Conservation (phyloP, 2,888 invertebrate genomes). For the Neoaliturus tenellus region DNA sequence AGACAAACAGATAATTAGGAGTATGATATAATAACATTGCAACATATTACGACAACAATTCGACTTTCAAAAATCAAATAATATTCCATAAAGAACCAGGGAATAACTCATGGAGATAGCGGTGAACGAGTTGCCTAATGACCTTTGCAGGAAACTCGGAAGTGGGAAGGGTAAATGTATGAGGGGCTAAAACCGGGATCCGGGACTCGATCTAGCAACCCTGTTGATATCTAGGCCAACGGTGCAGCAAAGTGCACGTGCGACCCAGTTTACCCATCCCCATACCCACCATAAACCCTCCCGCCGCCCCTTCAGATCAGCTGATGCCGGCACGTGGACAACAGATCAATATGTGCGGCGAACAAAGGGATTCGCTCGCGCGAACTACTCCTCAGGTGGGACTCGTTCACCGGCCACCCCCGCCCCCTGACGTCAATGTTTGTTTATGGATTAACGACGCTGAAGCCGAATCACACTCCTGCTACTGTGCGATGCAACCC, state of each 20-base stretch:
- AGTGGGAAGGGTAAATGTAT: not conserved
- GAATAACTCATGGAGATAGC: no score
- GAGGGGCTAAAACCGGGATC: not conserved
- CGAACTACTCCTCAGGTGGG: conserved; percentile 30
- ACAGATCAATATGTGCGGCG: conserved; percentile 33
- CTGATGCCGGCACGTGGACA: conserved; percentile 36
- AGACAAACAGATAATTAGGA: no score
- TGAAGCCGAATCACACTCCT: no score
- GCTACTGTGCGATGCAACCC: no score
- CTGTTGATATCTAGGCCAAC: conserved; percentile 29
- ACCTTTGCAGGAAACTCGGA: not conserved
- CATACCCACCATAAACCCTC: conserved; percentile 52
- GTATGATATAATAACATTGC: no score
- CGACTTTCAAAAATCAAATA: no score
- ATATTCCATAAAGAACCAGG: no score
- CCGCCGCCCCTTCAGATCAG: conserved; percentile 55
- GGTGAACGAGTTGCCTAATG: not conserved
- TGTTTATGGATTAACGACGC: not conserved
- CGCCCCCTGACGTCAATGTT: not conserved
- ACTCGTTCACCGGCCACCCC: conserved; percentile 41
- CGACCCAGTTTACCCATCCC: conserved; percentile 40
- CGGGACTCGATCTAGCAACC: conserved; percentile 70
- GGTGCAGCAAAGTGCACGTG: conserved; percentile 51
- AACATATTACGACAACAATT: no score
- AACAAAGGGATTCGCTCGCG: conserved; percentile 52